Base-by-base conservation (phyloP, 2,797 vertebrate species). In the Acipenser oxyrinchus region DNA sequence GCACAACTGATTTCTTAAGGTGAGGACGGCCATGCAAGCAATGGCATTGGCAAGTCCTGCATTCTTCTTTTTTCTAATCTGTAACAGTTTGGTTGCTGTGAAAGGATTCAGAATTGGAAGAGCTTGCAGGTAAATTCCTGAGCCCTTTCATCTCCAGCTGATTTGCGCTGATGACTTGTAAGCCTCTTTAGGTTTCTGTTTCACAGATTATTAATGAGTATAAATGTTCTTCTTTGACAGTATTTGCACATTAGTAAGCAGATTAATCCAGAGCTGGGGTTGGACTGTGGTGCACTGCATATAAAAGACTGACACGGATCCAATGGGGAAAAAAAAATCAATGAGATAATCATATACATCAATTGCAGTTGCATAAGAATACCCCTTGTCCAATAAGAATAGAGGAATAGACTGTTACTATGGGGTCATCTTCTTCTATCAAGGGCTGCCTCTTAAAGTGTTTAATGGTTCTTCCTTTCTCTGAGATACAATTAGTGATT, bases 91-190 rank as follows among this genome's bases (percentile, higher is more conserved):
- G 37, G 37, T 37, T 37, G 37, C 37, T 37, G 5, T 37, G 37
- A 37, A 37, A 37, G 37, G 37, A 4, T 4, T 37, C 37, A 37
- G 37, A 37, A 4, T 82, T 86, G 88, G 68, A 79, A 84, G 72
- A 72, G 80, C 82, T 83, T 67, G 82, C 81, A 87, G 83, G 83
- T 85, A 77, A 84, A 87, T 87, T 85, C 76, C 71, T 76, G 65
- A 74, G 77, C 77, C 73, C 76, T 74, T 83, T 79, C 79, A 73
- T 76, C 73, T 73, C 75, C 75, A 74, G 79, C 76, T 81, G 77
- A 82, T 83, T 80, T 18, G 5, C 3, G 0, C 37, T 37, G 37
- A 37, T 37, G 37, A 37, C 37, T 37, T 73, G 48, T 59, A 71
- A 78, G 75, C 13, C 1, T 72, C 37, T 82, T 84, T 84, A 82